Evolutionary conservation across 2,113 vertebrate species (phyloP).

Genomic region (Hyperopisus bebe): DNA sequence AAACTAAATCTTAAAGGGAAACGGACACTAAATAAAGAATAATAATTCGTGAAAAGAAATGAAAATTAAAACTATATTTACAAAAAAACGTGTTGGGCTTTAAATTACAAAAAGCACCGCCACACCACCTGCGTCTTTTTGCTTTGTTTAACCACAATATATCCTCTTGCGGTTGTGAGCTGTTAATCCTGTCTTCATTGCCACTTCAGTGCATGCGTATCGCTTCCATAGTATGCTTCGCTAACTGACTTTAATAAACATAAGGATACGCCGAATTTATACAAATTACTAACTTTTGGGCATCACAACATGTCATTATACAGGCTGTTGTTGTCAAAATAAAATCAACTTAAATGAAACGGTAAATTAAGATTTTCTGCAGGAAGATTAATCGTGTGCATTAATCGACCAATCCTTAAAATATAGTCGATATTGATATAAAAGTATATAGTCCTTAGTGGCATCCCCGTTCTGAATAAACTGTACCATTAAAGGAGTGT

Average conservation of each 20-base stretch:
- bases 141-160: not conserved
- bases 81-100: no score
- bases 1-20: not conserved
- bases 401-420: not conserved
- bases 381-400: not conserved
- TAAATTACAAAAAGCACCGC: no score
- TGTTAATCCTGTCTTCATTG: not conserved
- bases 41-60: not conserved
- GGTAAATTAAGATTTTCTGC: not conserved
- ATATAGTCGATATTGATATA: not conserved
- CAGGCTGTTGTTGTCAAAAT: not conserved
- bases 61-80: not conserved
- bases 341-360: not conserved
- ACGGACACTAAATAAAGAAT: not conserved
- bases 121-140: no score
- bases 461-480: not conserved
- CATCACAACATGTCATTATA: not conserved
- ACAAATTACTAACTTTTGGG: not conserved
- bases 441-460: no score
- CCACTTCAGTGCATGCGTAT: not conserved
- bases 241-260: not conserved
- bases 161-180: not conserved
- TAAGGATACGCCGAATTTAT: not conserved
- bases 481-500: not conserved
- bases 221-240: not conserved